Base-by-base conservation (phyloP, 2,797 vertebrate genomes). In the Rhynchotus rufescens region DNA sequence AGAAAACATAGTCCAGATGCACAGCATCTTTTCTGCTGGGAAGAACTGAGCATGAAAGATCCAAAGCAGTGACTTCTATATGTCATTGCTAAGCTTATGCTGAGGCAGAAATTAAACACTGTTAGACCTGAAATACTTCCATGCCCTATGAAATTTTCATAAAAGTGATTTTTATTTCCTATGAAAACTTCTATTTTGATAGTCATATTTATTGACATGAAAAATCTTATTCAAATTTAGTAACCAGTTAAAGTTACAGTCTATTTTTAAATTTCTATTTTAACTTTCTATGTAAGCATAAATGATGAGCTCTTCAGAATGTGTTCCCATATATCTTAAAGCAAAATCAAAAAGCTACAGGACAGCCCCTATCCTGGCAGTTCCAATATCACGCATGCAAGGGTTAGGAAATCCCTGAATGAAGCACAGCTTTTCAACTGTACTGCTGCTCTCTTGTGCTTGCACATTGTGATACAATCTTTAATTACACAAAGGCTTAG, bases 1-100 rank as follows among this genome's bases (percentile, higher is more conserved):
- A 69, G 95, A 92, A 96, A 95, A 96, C 89, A 95, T 56, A 93
- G 90, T 90, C 94, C 95, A 96, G 89, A 96, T 94, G 92, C 81
- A 88, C 44, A 79, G 91, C 86, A 94, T 94, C 93, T 92, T 94
- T 95, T 83, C 84, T 89, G 67, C 61, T 64, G 80, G 60, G 74
- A 85, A 90, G 71, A 79, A 92, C 80, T 56, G 11, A 81, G 64
- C 65, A 86, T 81, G 83, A 76, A 92, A 83, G 64, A 87, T 87
- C 67, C 86, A 90, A 86, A 80, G 42, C 61, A 93, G 83, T 44
- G 49, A 87, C 80, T 91, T 80, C 84, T 91, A 26, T 56, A 56
- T 87, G 88, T 85, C 69, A 76, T 87, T 91, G 47, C 51, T 91
- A 78, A 80, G 44, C 79, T 91, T 92, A 57, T n/a, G 52, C 30